Evolutionary conservation across 2,888 invertebrate species (phyloP).

Genomic region (Merodon equestris): DNA sequence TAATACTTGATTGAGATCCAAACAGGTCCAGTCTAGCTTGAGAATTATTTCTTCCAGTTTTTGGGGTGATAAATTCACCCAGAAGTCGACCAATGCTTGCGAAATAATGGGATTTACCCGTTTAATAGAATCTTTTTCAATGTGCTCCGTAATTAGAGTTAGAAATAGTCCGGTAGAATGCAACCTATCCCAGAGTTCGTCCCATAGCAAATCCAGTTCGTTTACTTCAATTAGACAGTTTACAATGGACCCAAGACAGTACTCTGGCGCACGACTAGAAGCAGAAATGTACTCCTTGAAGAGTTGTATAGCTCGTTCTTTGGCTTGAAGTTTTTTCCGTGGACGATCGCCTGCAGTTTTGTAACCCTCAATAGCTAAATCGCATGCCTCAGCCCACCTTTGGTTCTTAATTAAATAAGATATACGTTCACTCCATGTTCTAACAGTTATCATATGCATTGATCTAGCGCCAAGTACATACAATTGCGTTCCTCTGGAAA

Average conservation of each 20-base stretch:
- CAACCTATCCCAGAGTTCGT: slow-evolving; percentile 82
- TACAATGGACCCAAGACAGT: slow-evolving; percentile 77
- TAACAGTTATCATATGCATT: slow-evolving; percentile 81
- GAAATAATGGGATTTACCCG: slow-evolving; percentile 85
- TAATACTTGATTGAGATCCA: slow-evolving; percentile 87
- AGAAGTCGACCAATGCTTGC: slow-evolving; percentile 85
- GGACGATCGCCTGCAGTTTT: slow-evolving; percentile 77
- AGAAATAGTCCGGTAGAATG: slow-evolving; percentile 82
- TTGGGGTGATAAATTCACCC: slow-evolving; percentile 82
- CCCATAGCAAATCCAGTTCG: slow-evolving; percentile 81
- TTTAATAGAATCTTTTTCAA: slow-evolving; percentile 83
- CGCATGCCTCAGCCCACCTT: slow-evolving; percentile 81
- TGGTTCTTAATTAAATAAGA: slow-evolving; percentile 82
- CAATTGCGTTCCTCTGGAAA: slow-evolving; percentile 84
- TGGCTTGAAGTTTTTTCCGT: slow-evolving; percentile 77
- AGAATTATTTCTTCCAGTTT: slow-evolving; percentile 86
- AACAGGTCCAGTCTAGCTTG: slow-evolving; percentile 85
- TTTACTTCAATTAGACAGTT: slow-evolving; percentile 77
- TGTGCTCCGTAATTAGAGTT: slow-evolving; percentile 85
- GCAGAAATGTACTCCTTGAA: slow-evolving; percentile 79
- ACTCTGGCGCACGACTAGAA: slow-evolving; percentile 77
- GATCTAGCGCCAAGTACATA: slow-evolving; percentile 85
- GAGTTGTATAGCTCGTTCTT: slow-evolving; percentile 78
- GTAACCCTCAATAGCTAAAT: slow-evolving; percentile 80
- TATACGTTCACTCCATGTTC: slow-evolving; percentile 85